Evolutionary conservation across 2,113 vertebrate species (phyloP), one percentile per base, ranked within the genome.

Genomic region (Hymenochirus boettgeri): DNA sequence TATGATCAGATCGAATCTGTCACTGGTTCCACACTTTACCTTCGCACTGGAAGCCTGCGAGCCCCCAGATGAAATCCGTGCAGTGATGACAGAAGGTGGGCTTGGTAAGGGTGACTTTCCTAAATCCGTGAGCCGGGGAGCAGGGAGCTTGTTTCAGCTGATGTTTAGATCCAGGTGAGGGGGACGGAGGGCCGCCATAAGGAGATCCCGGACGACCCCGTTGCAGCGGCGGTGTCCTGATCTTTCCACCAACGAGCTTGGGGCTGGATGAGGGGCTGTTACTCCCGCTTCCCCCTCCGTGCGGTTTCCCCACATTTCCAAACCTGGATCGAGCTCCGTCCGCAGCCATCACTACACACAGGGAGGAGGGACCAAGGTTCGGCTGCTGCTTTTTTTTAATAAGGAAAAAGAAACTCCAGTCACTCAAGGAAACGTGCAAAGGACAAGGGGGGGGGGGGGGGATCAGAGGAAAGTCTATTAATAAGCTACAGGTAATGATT

Each of bases 31-130:
- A n/a, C n/a, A n/a, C 23, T 25, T 84, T 80, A 97, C 95, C 92
- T 77, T 97, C 94, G 73, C 95, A 97, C 54, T 89, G 77, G 82
- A 92, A 94, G 42, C 94, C 94, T 13, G 87, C 79, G 25, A 97
- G 83, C 2, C 94, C 94, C 94, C 95, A 97, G 77, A 97, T 89
- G 84, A 98, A 98, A 79, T 95, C 95, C 78, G 91, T 93, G 88
- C 95, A 97, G 84, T 89, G 87, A 77, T 98, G 94, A 74, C 95
- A 98, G 91, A 87, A 98, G 59, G 90, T 98, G 63, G 95, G 95
- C 71, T 95, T 98, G 79, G 91, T 96, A 56, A 98, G 92, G 42
- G 92, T 95, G 62, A 93, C 93, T 75, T 79, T 91, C 78, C 66
- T 86, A 79, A 96, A 93, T 76, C 82, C 66, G 86, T 98, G 95